phyloP scores from a whole-genome alignment of 2,113 vertebrate species.

The Panthera leo region DNA sequence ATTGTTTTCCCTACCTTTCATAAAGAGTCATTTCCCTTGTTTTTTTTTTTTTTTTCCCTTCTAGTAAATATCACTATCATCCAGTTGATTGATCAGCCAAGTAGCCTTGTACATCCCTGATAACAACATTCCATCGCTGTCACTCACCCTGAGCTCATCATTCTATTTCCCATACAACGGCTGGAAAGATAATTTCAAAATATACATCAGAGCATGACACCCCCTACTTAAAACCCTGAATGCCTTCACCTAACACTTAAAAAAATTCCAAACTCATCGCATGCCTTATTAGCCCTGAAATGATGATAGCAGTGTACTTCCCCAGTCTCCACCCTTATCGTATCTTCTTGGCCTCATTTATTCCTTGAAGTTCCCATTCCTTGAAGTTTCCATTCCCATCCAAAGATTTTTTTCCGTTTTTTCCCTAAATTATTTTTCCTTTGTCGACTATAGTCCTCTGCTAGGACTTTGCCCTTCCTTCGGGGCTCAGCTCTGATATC shows the following conservation, averaged over 20 bases:
- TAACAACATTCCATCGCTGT: not conserved
- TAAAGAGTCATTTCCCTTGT: no score
- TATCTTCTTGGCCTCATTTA: not conserved
- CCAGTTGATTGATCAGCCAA: not conserved
- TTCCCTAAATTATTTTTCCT: not conserved
- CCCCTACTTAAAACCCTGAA: not conserved
- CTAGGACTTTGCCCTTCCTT: not conserved
- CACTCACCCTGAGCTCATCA: not conserved
- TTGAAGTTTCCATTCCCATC: not conserved
- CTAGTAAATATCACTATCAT: no score
- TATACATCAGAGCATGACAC: not conserved
- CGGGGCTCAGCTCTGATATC: not conserved
- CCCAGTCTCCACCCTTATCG: not conserved
- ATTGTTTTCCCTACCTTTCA: not conserved
- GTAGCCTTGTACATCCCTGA: accelerated
- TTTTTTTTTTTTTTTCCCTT: not conserved
- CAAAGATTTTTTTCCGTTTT: not conserved
- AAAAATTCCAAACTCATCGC: not conserved
- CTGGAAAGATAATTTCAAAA: not conserved
- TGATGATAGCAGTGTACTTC: accelerated
- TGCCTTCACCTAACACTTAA: not conserved
- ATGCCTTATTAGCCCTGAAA: no score
- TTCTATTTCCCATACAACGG: not conserved
- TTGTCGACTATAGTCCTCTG: not conserved
- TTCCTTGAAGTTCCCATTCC: not conserved